A percentile compares a stretch with the other conserved stretches of the same genome.
These are phyloP conservation scores for Montipora capitata DNA, from an alignment of 92 coral and sea anemone genomes.

Conservation along the genomic window DNA sequence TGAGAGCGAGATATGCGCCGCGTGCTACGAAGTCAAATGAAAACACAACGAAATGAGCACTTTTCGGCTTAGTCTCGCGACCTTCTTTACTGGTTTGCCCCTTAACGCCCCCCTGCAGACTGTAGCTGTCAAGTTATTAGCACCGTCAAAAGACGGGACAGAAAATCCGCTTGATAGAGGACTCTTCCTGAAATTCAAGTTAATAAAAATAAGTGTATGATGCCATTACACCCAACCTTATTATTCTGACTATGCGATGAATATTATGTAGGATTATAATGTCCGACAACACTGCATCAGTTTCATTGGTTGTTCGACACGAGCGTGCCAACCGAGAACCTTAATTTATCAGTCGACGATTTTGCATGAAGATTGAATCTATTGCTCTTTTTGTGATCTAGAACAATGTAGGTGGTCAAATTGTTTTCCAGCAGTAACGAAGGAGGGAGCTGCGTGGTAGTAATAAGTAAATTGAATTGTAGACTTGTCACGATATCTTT, in stretches of 20 bases:
- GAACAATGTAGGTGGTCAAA: constrained; percentile 94
- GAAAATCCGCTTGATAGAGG: constrained; percentile 87
- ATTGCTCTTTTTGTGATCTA: constrained; percentile 67
- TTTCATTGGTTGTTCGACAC: neutral
- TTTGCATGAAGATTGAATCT: neutral
- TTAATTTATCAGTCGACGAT: neutral
- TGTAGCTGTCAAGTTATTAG: constrained; percentile 86
- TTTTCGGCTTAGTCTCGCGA: constrained; percentile 65
- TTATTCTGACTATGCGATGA: constrained; percentile 30
- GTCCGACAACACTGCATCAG: neutral
- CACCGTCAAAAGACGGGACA: constrained; percentile 65
- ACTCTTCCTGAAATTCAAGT: constrained; percentile 76
- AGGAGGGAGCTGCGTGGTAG: constrained; percentile 86
- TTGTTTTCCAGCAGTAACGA: constrained; percentile 1
- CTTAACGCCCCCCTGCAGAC: constrained; percentile 86
- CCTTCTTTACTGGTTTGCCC: constrained; percentile 67
- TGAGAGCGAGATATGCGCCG: constrained; percentile 36
- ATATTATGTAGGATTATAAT: constrained; percentile 22
- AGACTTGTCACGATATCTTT: constrained; percentile 49
- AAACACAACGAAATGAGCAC: constrained; percentile 34
- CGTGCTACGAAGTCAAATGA: constrained; percentile 48
- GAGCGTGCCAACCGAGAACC: neutral
- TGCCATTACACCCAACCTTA: constrained; percentile 42
- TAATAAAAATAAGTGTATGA: constrained; percentile 62
- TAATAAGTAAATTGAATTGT: constrained; percentile 61